Conservation (phyloP, 2,888 invertebrate species). For the Ectobius pallidus region DNA sequence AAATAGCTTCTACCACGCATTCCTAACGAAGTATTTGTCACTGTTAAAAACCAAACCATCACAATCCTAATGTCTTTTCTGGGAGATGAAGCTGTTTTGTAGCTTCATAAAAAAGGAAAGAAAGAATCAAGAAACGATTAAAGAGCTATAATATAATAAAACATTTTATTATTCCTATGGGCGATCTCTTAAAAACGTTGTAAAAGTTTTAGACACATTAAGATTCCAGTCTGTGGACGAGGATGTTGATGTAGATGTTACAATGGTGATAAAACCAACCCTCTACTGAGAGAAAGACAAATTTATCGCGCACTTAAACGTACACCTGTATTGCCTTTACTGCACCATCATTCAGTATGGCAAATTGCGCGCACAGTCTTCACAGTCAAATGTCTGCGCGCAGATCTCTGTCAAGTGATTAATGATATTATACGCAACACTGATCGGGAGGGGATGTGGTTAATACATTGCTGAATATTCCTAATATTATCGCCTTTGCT, state of each 20-base stretch:
- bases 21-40: no score
- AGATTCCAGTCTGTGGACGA: slow-evolving; percentile 12
- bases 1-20: no score
- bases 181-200: slow-evolving; percentile 17
- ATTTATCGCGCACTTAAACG: slow-evolving; percentile 23
- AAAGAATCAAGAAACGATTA: background rate
- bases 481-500: no score
- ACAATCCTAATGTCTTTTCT: background rate
- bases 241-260: slow-evolving; percentile 23
- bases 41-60: no score
- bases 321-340: slow-evolving; percentile 10
- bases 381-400: no score
- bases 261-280: slow-evolving; percentile 24
- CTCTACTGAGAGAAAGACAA: background rate
- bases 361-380: background rate
- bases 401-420: no score
- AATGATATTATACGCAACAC: no score
- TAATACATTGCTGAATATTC: no score
- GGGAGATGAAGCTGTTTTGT: background rate
- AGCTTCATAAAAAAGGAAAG: background rate
- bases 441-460: no score
- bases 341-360: slow-evolving; percentile 9
- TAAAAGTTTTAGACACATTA: slow-evolving; percentile 29
- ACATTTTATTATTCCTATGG: slow-evolving; percentile 18
- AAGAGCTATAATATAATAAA: slow-evolving; percentile 17